Base-by-base conservation (phyloP, 37 sponge, comb jelly and placozoan genomes). In the Tethya wilhelma region DNA sequence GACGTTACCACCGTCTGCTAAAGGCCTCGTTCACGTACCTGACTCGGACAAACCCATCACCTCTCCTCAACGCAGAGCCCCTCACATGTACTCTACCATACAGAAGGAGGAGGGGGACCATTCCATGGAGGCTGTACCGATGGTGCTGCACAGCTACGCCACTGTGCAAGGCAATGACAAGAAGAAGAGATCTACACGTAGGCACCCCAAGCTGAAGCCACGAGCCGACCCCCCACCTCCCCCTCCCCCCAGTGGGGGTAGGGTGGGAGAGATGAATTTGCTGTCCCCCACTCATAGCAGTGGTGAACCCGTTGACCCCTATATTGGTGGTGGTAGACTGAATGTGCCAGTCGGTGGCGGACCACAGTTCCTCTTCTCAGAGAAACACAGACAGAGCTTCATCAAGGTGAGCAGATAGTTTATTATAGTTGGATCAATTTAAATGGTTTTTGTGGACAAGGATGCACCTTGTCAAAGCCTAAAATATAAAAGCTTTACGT, bases 331-430 rank as follows among this genome's bases (percentile, higher is more conserved):
- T 11, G 41, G 42, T 22, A 20, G 44, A 19, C 39, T 69, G 28
- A 38, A 22, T 20, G 28, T 69, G 44, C 22, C 22, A 6, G 25
- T 60, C 26, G 28, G 26, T 60, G 63, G 63, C 63, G 42, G 41
- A 40, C 70, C 70, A 69, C 22, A 40, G 70, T 69, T 69, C 26
- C 44, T 69, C 25, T 69, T 69, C 44, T 38, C 70, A 4, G n/a
- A n/a, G n/a, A n/a, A n/a, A n/a, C 42, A 33, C 4, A 41, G 25
- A 38, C 70, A 69, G 70, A 69, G n/a, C 22, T 69, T 69, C 23
- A 69, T 69, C n/a, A 44, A 23, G 42, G 70, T 69, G 44, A 69
- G 70, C 43, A 28, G 66, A 14, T 49, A 19, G 53, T 14, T n/a
- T n/a, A n/a, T n/a, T n/a, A n/a, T n/a, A n/a, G n/a, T n/a, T n/a